Conservation (phyloP, 2,113 vertebrate genomes). For the Platichthys flesus region DNA sequence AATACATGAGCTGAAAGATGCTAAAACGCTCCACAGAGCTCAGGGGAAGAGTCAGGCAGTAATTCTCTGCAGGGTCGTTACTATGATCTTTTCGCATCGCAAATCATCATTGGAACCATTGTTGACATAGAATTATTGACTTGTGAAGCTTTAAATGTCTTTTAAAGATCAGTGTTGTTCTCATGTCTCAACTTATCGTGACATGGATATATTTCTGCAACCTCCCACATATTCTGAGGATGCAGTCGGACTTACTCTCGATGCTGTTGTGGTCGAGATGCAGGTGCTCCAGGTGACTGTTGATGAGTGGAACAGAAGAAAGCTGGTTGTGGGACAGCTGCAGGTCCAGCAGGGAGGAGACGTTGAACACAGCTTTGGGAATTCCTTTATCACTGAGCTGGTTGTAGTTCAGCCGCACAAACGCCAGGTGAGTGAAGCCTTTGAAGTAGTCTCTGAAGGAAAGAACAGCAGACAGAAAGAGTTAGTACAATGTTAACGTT, state of each 20-base stretch:
- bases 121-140: not conserved
- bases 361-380: conserved; percentile 91
- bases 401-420: conserved; percentile 95
- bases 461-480: not conserved
- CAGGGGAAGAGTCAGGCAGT: not conserved
- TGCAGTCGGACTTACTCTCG: conserved; percentile 85
- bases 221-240: not conserved
- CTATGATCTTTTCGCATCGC: not conserved
- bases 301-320: conserved; percentile 88
- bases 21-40: not conserved
- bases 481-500: not conserved
- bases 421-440: conserved; percentile 88
- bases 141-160: too few relatives aligned
- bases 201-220: not conserved
- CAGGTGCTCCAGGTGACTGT: conserved; percentile 89
- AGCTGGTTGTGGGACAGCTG: conserved; percentile 96
- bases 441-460: conserved; percentile 87
- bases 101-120: not conserved
- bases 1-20: not conserved
- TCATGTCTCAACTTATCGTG: not conserved
- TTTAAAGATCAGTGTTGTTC: too few relatives aligned
- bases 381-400: conserved; percentile 91
- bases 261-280: conserved; percentile 97
- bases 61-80: not conserved
- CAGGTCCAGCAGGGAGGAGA: conserved; percentile 92